phyloP scores from a whole-genome alignment of 2,113 vertebrate genomes.

The Bothrops jararaca region DNA sequence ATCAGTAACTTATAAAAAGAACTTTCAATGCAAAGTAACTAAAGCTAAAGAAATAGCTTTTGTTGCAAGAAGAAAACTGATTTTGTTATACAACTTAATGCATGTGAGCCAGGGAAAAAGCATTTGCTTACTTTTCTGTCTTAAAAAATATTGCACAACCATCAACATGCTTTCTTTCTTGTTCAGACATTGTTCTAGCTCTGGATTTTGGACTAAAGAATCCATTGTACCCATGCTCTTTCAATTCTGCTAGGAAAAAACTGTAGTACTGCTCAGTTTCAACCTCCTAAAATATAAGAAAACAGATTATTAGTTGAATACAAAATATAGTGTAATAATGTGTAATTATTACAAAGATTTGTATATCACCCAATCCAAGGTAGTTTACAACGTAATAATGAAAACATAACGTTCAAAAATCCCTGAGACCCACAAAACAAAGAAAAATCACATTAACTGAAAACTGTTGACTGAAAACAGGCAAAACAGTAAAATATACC shows the following conservation, averaged over 20 bases:
- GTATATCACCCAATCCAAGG: not conserved
- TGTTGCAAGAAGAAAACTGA: not conserved
- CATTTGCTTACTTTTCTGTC: conserved; percentile 85
- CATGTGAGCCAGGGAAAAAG: not conserved
- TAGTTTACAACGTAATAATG: not conserved
- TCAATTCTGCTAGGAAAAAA: conserved; percentile 93
- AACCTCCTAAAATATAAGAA: conserved; percentile 81
- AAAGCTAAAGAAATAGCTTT: not conserved
- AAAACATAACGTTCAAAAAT: not conserved
- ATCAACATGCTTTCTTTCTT: conserved; percentile 95
- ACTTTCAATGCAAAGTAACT: not conserved
- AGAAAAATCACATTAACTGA: not conserved
- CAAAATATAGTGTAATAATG: not conserved
- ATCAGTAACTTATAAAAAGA: not conserved
- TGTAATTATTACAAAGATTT: not conserved
- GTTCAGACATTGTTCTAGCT: conserved; percentile 97
- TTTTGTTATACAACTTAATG: not conserved
- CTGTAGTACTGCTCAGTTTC: conserved; percentile 97
- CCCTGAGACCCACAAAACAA: not conserved
- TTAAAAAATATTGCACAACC: conserved; percentile 97
- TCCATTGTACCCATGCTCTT: conserved; percentile 94
- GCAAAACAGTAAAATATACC: not conserved
- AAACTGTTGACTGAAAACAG: not conserved
- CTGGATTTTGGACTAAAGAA: conserved; percentile 98
- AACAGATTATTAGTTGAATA: conserved; percentile 39